Evolutionary conservation across 1,140 invertebrate genomes (phyloP).

Genomic region (Brachionus manjavacas): DNA sequence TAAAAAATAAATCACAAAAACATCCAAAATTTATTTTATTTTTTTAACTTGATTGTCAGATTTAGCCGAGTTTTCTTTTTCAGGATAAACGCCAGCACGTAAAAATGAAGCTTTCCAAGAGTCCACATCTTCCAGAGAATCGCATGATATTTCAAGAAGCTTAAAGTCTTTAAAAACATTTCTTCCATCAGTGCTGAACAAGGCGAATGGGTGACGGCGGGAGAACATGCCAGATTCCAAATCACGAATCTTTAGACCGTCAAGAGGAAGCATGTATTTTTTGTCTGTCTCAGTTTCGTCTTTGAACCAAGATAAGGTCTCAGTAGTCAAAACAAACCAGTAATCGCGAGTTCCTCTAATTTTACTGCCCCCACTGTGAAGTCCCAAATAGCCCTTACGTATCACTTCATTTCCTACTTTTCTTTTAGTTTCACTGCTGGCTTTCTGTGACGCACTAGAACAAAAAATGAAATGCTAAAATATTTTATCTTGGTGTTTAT

Average conservation of each 20-base stretch:
- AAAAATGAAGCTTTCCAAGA: constrained; percentile 99
- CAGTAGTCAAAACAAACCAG: constrained; percentile 99
- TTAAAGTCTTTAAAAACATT: constrained; percentile 97
- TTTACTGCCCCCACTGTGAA: constrained; percentile 51
- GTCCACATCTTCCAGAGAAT: constrained; percentile 97
- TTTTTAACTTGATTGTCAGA: constrained; percentile 65
- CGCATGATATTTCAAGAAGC: constrained; percentile 91
- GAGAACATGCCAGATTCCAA: constrained; percentile 89
- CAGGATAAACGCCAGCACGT: constrained; percentile 97
- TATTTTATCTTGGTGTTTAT: background rate
- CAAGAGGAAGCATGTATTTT: constrained; percentile 96
- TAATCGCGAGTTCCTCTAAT: constrained; percentile 73
- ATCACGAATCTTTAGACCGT: constrained; percentile 91
- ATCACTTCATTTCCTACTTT: constrained; percentile 89
- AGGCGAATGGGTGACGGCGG: constrained; percentile 86
- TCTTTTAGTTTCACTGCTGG: constrained; percentile 59
- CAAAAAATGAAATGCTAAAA: background rate
- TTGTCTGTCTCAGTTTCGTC: constrained; percentile 99
- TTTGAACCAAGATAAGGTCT: constrained; percentile 97
- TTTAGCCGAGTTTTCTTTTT: constrained; percentile 74
- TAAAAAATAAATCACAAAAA: background rate
- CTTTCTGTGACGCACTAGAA: background rate
- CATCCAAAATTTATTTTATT: background rate
- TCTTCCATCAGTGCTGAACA: constrained; percentile 84
- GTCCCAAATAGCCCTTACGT: constrained; percentile 75